Evolutionary conservation across 2,113 vertebrate species (phyloP).

Genomic region (Serilophus lunatus): DNA sequence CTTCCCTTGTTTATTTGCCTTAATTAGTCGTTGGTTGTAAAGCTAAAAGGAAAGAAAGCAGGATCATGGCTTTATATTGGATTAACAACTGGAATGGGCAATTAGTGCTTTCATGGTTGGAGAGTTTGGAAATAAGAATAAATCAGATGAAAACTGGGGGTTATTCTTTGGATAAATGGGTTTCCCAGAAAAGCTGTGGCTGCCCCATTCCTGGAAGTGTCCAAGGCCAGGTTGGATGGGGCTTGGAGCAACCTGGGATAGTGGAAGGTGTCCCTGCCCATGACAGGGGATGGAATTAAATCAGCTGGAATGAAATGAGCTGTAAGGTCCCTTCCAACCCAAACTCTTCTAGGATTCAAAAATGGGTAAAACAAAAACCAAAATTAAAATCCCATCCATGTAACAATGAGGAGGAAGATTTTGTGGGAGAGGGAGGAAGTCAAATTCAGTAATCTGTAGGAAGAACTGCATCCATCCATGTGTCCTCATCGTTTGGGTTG

Average conservation of each 20-base stretch:
- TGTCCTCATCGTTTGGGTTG: fast-evolving
- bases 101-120: neutral
- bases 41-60: neutral
- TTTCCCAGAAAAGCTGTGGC: neutral
- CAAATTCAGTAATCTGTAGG: neutral
- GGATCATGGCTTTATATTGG: neutral
- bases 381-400: neutral
- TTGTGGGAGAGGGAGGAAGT: neutral
- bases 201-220: neutral
- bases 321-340: neutral
- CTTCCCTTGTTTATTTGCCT: neutral
- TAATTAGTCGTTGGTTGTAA: neutral
- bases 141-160: neutral
- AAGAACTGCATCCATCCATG: fast-evolving
- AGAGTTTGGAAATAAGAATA: neutral
- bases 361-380: fast-evolving
- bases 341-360: neutral
- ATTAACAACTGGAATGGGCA: neutral
- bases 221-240: neutral
- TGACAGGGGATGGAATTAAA: neutral
- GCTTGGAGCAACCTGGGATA: neutral
- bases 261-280: neutral
- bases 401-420: neutral
- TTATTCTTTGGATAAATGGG: neutral
- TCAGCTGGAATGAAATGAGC: fast-evolving